Percentiles rank a stretch among this genome's conserved stretches.
phyloP scores from a whole-genome alignment of 2,113 vertebrate genomes.

The Sisor rabdophorus region DNA sequence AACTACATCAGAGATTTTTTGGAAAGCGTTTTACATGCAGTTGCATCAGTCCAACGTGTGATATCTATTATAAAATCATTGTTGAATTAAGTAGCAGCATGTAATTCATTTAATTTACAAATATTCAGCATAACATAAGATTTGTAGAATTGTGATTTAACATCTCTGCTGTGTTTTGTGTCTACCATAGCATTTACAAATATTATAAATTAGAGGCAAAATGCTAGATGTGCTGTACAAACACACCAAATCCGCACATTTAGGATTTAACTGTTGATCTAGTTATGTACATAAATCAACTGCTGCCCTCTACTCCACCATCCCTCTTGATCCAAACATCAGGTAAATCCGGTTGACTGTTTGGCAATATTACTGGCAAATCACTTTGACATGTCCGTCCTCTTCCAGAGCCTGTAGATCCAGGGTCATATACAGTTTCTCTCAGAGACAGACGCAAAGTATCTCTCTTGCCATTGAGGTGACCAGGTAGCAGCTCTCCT shows the following conservation, averaged over 20 bases:
- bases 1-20: conserved; percentile 25
- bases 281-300: conserved; percentile 61
- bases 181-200: conserved; percentile 23
- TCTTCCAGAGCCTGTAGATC: conserved; percentile 68
- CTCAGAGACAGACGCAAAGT: conserved; percentile 85
- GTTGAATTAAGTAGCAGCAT: not conserved
- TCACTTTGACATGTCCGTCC: conserved; percentile 72
- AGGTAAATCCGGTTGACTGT: conserved; percentile 92
- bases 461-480: conserved; percentile 87
- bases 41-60: not conserved
- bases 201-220: not conserved
- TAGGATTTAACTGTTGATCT: conserved; percentile 22
- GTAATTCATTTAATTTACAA: not conserved
- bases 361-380: conserved; percentile 82
- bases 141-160: not conserved
- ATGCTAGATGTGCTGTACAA: conserved; percentile 15
- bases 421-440: conserved; percentile 81
- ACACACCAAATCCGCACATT: not conserved
- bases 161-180: conserved; percentile 13
- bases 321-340: conserved; percentile 95
- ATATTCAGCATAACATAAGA: not conserved
- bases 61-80: not conserved
- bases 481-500: conserved; percentile 69
- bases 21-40: conserved; percentile 3
- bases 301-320: conserved; percentile 76